Evolutionary conservation across 2,797 vertebrate species (phyloP).

Genomic region (Taeniopygia guttata): DNA sequence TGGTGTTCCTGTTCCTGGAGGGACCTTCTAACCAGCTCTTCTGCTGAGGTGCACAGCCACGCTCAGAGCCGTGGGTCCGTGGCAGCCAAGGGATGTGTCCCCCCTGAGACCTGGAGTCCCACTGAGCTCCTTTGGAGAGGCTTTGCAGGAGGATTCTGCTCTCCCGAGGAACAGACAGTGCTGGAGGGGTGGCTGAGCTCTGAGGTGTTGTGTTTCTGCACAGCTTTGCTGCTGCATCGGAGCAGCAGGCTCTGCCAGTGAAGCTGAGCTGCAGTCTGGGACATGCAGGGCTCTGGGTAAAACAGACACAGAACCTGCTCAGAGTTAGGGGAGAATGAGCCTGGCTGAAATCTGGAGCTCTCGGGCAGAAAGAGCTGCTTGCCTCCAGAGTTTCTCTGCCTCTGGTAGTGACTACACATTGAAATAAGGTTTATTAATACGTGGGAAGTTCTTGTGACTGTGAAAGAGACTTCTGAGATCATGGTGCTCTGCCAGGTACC

Average conservation of each 20-base stretch:
- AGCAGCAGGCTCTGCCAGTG: background rate
- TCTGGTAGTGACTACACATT: too few species aligned
- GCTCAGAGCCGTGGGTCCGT: too few species aligned
- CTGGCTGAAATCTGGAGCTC: too few species aligned
- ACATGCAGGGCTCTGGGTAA: background rate
- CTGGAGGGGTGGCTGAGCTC: background rate
- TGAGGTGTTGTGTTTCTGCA: rapidly evolving
- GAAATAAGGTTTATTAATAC: too few species aligned
- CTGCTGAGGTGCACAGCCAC: too few species aligned
- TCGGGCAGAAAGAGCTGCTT: too few species aligned
- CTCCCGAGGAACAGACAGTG: background rate
- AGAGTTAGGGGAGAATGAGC: background rate
- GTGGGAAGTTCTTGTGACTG: too few species aligned
- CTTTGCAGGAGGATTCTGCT: background rate
- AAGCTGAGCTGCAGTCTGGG: background rate
- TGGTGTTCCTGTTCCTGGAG: background rate
- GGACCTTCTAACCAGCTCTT: background rate
- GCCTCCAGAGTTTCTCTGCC: too few species aligned
- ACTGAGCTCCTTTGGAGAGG: background rate
- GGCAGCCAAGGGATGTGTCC: background rate
- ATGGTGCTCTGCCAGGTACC: too few species aligned
- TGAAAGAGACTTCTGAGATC: too few species aligned
- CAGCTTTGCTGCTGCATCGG: background rate
- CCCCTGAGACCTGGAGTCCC: background rate
- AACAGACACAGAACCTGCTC: rapidly evolving